Base-by-base conservation (phyloP, 2,113 vertebrate genomes). In the Crypturellus undulatus region DNA sequence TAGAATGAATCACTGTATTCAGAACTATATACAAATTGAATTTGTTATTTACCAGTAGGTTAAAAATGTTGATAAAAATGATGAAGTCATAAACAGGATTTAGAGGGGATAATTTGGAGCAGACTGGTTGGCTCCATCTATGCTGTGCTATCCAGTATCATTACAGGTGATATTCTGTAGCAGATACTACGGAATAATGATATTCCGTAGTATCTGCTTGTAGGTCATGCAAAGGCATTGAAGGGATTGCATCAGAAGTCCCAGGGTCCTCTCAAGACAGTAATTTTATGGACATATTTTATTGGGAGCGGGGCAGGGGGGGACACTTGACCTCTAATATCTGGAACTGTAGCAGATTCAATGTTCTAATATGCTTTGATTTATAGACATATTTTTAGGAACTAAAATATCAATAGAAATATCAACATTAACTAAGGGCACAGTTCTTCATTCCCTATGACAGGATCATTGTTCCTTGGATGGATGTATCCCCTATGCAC, bases 1-100 rank as follows among this genome's bases (percentile, higher is more conserved):
- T 26, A 70, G 24, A 70, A 68, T 24, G 54, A 64, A 12, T 7
- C 52, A 3, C 15, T 42, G 28, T 11, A 6, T 6, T 12, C 25
- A 2, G 24, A 54, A 12, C 63, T 20, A 10, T 8, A 25, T 75
- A 77, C 10, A 40, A 42, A 19, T 49, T 12, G 68, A 7, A 9
- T 70, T 59, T 84, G 15, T 52, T 52, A 18, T 75, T 59, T 83
- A 10, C 42, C 87, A 3, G 20, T 32, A 0, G 11, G 30, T 47
- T 56, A 7, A 7, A 42, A 36, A 24, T 36, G 22, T 24, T 63
- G 38, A 42, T 47, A 30, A 36, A 73, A 60, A 62, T 75, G 3
- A 86, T 92, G 96, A 60, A 83, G 81, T 43, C 42, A 22, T 21
- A 24, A 51, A 10, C 43, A 91, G 63, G 49, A 34, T 95, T 91